Conservation (phyloP, 1,140 invertebrate genomes). For the Drosophila punjabiensis region DNA sequence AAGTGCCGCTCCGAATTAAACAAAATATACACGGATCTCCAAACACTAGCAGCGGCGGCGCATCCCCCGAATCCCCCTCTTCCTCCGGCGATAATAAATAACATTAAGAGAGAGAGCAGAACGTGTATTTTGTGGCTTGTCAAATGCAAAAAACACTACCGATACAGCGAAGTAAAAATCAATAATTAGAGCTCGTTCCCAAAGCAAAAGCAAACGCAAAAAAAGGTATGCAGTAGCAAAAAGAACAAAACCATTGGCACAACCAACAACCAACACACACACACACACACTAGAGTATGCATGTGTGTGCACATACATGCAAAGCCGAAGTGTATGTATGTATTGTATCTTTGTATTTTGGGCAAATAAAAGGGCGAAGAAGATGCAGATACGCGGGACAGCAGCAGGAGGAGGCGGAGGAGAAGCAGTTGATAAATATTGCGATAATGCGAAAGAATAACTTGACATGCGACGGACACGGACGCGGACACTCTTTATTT, state of each 20-base stretch:
- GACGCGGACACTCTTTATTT: conserved; percentile 3
- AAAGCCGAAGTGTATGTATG: conserved; percentile 3
- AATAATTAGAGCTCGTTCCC: conserved; percentile 62
- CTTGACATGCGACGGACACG: neutral
- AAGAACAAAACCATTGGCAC: conserved; percentile 21
- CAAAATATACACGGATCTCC: conserved; percentile 2
- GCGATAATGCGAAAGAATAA: neutral
- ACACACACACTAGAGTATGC: neutral
- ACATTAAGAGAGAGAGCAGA: neutral
- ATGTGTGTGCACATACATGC: conserved; percentile 8
- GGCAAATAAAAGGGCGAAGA: conserved; percentile 13
- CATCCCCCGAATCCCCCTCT: conserved; percentile 4
- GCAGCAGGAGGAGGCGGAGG: neutral
- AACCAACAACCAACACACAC: neutral
- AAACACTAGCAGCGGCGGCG: neutral
- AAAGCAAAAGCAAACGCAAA: conserved; percentile 35
- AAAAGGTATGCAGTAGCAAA: conserved; percentile 58
- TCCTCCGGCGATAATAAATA: conserved; percentile 9
- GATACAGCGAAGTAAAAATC: conserved; percentile 63
- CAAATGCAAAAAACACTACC: conserved; percentile 28
- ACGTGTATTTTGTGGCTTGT: neutral
- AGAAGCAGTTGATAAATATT: conserved; percentile 13
- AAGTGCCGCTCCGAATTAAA: conserved; percentile 19
- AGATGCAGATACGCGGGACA: neutral
- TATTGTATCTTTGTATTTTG: conserved; percentile 22